Evolutionary conservation across 2,797 vertebrate genomes (phyloP).

Genomic region (Lithobates sylvaticus): DNA sequence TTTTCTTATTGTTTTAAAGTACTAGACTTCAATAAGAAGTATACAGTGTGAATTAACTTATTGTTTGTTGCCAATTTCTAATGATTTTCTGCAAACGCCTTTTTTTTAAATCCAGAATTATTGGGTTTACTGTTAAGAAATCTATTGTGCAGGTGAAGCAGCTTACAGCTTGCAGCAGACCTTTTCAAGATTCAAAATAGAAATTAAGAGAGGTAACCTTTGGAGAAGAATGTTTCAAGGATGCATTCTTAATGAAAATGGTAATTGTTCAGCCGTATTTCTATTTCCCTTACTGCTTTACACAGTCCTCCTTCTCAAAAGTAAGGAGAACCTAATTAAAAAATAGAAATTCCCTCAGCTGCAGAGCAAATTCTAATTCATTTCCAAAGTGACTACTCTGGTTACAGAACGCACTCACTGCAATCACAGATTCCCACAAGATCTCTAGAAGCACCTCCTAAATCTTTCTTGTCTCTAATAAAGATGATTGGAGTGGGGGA

Average conservation of each 20-base stretch:
- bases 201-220: conserved; percentile 55
- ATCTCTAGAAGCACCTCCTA: conserved; percentile 14
- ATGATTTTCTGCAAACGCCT: background rate
- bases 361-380: conserved; percentile 60
- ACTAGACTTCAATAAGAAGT: background rate
- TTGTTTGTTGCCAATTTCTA: background rate
- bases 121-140: conserved; percentile 15
- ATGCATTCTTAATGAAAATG: conserved; percentile 51
- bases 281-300: conserved; percentile 15
- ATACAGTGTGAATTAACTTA: background rate
- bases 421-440: conserved; percentile 39
- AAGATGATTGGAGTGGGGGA: conserved; percentile 17
- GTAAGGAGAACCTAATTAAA: conserved; percentile 59
- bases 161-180: conserved; percentile 17
- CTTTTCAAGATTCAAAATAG: conserved; percentile 42
- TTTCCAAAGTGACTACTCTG: conserved; percentile 23
- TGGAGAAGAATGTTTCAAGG: conserved; percentile 49
- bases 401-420: background rate
- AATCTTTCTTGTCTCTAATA: conserved; percentile 24
- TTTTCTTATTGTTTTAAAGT: background rate
- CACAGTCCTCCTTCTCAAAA: conserved; percentile 32
- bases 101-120: background rate
- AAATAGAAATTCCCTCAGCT: conserved; percentile 42
- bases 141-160: conserved; percentile 5
- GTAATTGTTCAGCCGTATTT: conserved; percentile 48